Evolutionary conservation across 2,113 vertebrate species (phyloP), one percentile per base, ranked within the genome.

Genomic region (Centropus unirufus): DNA sequence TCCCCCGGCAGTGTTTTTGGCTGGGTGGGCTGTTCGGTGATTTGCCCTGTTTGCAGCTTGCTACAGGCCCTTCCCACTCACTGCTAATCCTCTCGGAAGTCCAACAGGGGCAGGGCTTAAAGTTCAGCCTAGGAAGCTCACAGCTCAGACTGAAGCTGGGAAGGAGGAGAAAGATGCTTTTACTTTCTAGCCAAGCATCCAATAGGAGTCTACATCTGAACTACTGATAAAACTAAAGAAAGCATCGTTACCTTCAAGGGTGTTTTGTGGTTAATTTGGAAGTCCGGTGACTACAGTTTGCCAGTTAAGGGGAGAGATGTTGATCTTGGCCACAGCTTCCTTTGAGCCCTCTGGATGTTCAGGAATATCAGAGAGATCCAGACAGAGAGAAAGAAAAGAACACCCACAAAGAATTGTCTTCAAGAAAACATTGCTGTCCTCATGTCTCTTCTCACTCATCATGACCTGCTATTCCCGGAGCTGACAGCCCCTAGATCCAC

Each of bases 211-310:
- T 70, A 27, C 52, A 57, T 8, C 30, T 67, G 51, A 80, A 66
- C 24, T 34, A 69, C 12, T 52, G 7, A 49, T 15, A 13, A 64
- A 72, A 69, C 22, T 51, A 13, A 44, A 59, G 55, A 84, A 66
- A 36, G 22, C 20, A 55, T 26, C 36, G 29, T 19, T 95, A 96
- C 84, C 89, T 96, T 91, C 32, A 89, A 21, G 23, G 90, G 76
- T 4, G 5, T 91, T 76, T 91, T 46, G 2, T 27, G 77, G 29
- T 73, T 66, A 66, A 92, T 75, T 89, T 84, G 61, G 47, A 95
- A 95, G 20, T 51, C 52, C 4, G 76, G 30, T 39, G 68, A 83
- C 68, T 72, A 54, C 40, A 96, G 64, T 40, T 92, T 93, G 63
- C 82, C 94, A 58, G 78, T 42, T 58, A 93, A 44, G 10, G 67